Evolutionary conservation across 2,888 invertebrate species (phyloP), one percentile per base, ranked within the genome.

Genomic region (Flexamia atlantica): DNA sequence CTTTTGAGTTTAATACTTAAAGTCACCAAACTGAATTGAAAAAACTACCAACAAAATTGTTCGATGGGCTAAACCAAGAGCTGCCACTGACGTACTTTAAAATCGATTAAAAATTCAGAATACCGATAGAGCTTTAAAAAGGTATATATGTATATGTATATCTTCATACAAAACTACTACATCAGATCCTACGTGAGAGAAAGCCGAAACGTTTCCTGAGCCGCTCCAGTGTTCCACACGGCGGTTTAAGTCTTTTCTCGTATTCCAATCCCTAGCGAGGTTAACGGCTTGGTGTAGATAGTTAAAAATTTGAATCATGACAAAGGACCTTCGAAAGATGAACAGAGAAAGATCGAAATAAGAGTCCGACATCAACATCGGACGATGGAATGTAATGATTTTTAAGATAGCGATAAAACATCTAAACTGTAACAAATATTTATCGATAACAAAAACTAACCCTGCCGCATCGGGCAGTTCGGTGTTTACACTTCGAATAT

Each of bases 351-450:
- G 79, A 79, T 79, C 36, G 25, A 17, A 76, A 50, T 76, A 76
- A 76, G 74, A 76, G 14, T 76, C 74, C 46, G 74, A 46, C 28
- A 9, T 25, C 1, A 23, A 20, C 20, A 76, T 28, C 74, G 25
- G 46, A 46, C 74, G 32, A 57, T 79, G 79, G 79, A 79, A 79
- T 79, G 79, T 79, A 79, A 57, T 57, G 76, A 76, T 14, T 76
- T 74, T n/a, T 17, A 68, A 72, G 28, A 57, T 79, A 30, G 25
- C 36, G 23, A 4, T 46, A 79, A 30, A 36, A 79, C 79, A 79
- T 79, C 50, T 30, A 79, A 79, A 79, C 57, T 53, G 79, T 79
- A 79, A 79, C 79, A 79, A 79, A 79, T 79, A 79, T 20, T 79
- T 46, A 79, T 50, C 36, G 30, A 57, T 4, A 79, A 57, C 23